These are phyloP conservation scores for Eilema sororculum DNA, from an alignment of 2,888 invertebrate species.

Conservation along the genomic window DNA sequence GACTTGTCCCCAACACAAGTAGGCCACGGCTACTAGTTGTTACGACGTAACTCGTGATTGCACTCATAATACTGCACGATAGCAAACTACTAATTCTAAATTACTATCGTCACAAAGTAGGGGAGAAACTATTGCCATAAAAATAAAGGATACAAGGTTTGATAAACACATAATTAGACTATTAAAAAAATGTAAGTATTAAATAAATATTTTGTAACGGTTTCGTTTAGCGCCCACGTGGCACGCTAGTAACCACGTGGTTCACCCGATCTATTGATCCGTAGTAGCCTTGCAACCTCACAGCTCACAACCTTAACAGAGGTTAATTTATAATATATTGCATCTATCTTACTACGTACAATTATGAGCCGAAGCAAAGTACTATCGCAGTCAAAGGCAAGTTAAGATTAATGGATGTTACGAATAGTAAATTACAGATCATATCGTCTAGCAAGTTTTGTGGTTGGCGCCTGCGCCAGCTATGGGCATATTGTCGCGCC, in stretches of 20 bases:
- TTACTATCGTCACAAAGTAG: not conserved
- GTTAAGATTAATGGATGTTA: conserved; percentile 27
- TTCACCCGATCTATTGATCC: conserved; percentile 33
- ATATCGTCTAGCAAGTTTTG: conserved; percentile 45
- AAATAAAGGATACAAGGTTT: not conserved
- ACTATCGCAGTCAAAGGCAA: conserved; percentile 36
- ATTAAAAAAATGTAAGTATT: not conserved
- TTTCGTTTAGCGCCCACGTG: conserved; percentile 38
- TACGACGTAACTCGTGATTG: conserved; percentile 55
- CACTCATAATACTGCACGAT: conserved; percentile 54
- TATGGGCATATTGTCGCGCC: conserved; percentile 44
- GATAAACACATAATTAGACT: not conserved
- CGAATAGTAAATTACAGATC: conserved; percentile 33
- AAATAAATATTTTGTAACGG: not conserved
- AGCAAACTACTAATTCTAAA: conserved; percentile 26
- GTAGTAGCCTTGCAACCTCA: conserved; percentile 37
- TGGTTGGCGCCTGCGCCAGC: conserved; percentile 58
- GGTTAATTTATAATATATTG: not conserved
- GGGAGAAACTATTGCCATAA: not conserved
- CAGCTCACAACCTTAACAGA: conserved; percentile 12
- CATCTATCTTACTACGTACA: not conserved
- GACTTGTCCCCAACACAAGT: conserved; percentile 58
- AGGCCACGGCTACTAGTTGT: conserved; percentile 73
- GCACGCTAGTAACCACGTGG: conserved; percentile 42
- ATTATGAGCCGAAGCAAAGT: not conserved